Conservation (phyloP, 2,888 invertebrate genomes). For the Penaeus monodon region DNA sequence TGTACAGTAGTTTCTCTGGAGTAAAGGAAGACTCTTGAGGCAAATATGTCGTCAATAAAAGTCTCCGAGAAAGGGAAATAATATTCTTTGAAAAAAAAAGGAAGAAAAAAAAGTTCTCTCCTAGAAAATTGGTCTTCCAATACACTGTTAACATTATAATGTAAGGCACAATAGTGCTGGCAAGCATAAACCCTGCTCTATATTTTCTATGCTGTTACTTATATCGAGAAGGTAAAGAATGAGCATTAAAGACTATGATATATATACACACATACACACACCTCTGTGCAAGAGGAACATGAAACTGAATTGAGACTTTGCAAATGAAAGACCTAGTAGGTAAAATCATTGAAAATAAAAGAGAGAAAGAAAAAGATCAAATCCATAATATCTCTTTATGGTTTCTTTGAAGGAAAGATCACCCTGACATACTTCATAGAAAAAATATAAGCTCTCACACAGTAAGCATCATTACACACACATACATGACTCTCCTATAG, state of each 20-base stretch:
- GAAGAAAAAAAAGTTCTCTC: neutral
- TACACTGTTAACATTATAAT: slow-evolving; percentile 7
- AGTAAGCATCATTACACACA: neutral
- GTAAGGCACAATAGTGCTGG: slow-evolving; percentile 37
- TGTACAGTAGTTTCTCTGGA: neutral
- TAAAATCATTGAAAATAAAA: neutral
- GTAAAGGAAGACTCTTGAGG: slow-evolving; percentile 8
- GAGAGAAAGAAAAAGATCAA: neutral
- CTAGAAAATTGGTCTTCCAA: neutral
- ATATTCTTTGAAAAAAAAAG: neutral
- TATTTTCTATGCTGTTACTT: neutral
- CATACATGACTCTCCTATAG: neutral
- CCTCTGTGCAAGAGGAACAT: neutral
- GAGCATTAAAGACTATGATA: neutral
- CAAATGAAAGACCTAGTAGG: slow-evolving; percentile 7
- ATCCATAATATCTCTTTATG: neutral
- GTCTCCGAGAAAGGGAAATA: neutral
- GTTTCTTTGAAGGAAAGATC: neutral
- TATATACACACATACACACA: neutral
- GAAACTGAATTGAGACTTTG: neutral
- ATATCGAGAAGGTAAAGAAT: no score
- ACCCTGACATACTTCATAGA: neutral
- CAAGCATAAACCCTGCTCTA: slow-evolving; percentile 17
- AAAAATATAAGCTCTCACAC: slow-evolving; percentile 1
- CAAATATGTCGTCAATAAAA: neutral